A percentile compares a stretch with the other conserved stretches of the same genome.
Evolutionary conservation across 2,888 invertebrate species (phyloP).

Genomic region (Flexamia atlantica): DNA sequence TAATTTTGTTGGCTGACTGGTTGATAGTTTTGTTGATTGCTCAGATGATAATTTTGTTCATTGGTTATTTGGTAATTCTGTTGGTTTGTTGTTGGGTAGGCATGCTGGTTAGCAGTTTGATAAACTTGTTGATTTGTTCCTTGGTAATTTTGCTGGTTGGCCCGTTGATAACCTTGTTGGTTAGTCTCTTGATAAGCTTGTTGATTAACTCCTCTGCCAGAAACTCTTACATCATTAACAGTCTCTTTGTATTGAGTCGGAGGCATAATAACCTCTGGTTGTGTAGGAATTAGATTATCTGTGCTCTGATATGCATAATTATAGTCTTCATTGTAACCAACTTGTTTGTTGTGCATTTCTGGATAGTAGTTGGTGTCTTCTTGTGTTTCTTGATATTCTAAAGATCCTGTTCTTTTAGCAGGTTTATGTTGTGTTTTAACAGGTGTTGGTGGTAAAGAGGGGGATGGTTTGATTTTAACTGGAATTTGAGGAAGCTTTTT

Average conservation of each 20-base stretch:
- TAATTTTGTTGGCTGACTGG: slow-evolving; percentile 10
- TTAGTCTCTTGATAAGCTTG: slow-evolving; percentile 71
- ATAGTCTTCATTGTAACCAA: slow-evolving; percentile 82
- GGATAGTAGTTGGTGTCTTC: slow-evolving; percentile 66
- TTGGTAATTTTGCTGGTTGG: slow-evolving; percentile 46
- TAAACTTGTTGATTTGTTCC: neutral
- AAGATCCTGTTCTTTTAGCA: slow-evolving; percentile 66
- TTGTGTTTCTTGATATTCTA: slow-evolving; percentile 72
- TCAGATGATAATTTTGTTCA: neutral
- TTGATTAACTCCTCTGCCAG: slow-evolving; percentile 58
- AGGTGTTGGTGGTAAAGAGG: slow-evolving; percentile 78
- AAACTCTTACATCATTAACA: slow-evolving; percentile 64
- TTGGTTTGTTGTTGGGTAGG: slow-evolving; percentile 72
- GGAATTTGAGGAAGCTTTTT: slow-evolving; percentile 75
- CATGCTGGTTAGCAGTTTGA: slow-evolving; percentile 20
- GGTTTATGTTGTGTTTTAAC: slow-evolving; percentile 69
- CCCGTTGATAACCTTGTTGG: slow-evolving; percentile 68
- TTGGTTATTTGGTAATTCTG: slow-evolving; percentile 63
- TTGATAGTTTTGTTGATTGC: slow-evolving; percentile 9
- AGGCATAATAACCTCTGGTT: slow-evolving; percentile 69
- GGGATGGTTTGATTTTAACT: slow-evolving; percentile 73
- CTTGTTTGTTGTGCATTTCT: slow-evolving; percentile 52
- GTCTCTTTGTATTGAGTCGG: slow-evolving; percentile 70
- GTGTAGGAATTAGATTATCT: slow-evolving; percentile 77
- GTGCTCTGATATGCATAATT: slow-evolving; percentile 84